These are phyloP conservation scores for Drosophila biarmipes DNA, from an alignment of 1,140 invertebrate species.

Conservation along the genomic window DNA sequence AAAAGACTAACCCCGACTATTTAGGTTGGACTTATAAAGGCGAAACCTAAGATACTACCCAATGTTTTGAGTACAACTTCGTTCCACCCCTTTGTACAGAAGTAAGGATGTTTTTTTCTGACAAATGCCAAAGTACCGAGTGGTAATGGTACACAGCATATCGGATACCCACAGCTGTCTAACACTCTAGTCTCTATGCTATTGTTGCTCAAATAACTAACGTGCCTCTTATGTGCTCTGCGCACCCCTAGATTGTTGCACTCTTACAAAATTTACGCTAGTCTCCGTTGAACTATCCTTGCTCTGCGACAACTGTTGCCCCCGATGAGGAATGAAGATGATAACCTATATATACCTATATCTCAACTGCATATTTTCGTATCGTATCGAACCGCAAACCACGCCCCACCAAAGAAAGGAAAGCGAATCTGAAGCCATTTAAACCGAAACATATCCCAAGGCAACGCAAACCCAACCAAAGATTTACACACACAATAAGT, in stretches of 20 bases:
- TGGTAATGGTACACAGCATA: conserved; percentile 19
- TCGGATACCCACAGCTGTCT: conserved; percentile 44
- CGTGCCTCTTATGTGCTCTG: conserved; percentile 68
- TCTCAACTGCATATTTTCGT: conserved; percentile 42
- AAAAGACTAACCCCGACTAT: background rate
- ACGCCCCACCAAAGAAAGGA: conserved; percentile 45
- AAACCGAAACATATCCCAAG: conserved; percentile 73
- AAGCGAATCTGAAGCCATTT: conserved; percentile 35
- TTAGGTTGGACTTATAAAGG: background rate
- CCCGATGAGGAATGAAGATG: conserved; percentile 3
- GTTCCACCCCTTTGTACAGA: conserved; percentile 10
- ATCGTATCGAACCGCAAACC: conserved; percentile 30
- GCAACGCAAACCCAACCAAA: conserved; percentile 49
- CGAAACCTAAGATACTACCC: background rate
- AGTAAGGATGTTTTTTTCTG: conserved; percentile 14
- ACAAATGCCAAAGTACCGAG: conserved; percentile 38
- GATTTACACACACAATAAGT: conserved; percentile 59
- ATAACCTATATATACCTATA: conserved; percentile 5
- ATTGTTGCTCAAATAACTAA: conserved; percentile 65
- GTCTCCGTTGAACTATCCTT: conserved; percentile 46
- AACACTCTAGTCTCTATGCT: conserved; percentile 54
- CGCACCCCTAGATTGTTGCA: conserved; percentile 67
- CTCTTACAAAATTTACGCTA: conserved; percentile 69
- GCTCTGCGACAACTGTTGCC: background rate
- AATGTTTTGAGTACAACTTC: background rate